Base-by-base conservation (phyloP, 2,797 vertebrate species). In the Sebastes nivosus region DNA sequence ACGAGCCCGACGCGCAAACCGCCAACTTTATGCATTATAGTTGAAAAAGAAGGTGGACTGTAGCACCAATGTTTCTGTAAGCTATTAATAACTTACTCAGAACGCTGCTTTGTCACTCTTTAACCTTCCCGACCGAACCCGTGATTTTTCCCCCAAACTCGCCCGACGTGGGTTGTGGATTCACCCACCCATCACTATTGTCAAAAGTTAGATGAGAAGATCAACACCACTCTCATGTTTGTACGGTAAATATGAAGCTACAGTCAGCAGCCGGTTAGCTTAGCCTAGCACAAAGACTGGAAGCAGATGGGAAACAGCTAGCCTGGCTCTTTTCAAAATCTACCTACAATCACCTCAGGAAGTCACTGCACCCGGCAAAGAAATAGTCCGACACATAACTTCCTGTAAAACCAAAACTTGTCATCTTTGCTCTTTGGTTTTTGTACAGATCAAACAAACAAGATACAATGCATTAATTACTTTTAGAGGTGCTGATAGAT, bases 71-170 rank as follows among this genome's bases (percentile, higher is more conserved):
- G 18, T 50, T 20, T 50, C 18, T 50, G 18, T 50, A 50, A 50
- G 46, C 18, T 50, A 50, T 50, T 50, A 50, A 50, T 4, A 50
- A 50, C 46, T 50, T 20, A 50, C 46, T 50, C 46, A 50, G 46
- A 50, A 9, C 8, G 3, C 46, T 50, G 46, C 46, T 50, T 50
- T 50, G 18, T 50, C 46, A 50, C 46, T 50, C 46, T 50, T 50
- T 50, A 50, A 20, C 46, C 46, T 20, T 0, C 46, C 18, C 0
- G 18, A 0, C 46, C 18, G 18, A 50, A 50, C 18, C 46, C 18
- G 18, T 0, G 46, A 20, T 50, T 20, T 50, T 20, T 50, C 46
- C 18, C 46, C 18, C 0, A 0, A 50, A 50, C 18, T 20, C 1
- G 46, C 46, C 7, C 7, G 16, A 50, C 38, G 14, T 18, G 42